A percentile compares a stretch with the other conserved stretches of the same genome.
These are phyloP conservation scores for Drosophila austrosaltans DNA, from an alignment of 2,888 invertebrate genomes.

Conservation along the genomic window DNA sequence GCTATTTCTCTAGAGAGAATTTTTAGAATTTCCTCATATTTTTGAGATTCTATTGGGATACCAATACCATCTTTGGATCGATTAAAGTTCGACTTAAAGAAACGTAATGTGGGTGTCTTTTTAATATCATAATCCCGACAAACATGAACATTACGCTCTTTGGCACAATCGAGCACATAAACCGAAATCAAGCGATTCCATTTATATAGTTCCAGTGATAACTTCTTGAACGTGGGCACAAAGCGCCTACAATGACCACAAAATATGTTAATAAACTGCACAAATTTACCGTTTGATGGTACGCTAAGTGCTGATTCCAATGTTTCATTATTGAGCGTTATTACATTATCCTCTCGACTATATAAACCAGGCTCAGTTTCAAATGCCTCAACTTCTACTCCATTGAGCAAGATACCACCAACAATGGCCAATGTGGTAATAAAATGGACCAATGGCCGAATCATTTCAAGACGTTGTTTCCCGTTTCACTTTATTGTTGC, in stretches of 20 bases:
- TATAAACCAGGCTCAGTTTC: constrained; percentile 49
- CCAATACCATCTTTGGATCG: constrained; percentile 5
- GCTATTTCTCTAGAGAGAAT: not conserved
- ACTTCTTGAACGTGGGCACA: constrained; percentile 86
- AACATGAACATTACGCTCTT: constrained; percentile 44
- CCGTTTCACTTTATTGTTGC: constrained; percentile 52
- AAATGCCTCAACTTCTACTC: not conserved
- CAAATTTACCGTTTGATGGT: constrained; percentile 37
- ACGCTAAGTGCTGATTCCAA: constrained; percentile 23
- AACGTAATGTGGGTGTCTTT: constrained; percentile 44
- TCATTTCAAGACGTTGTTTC: constrained; percentile 43
- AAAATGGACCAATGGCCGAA: constrained; percentile 33
- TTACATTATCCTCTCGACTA: constrained; percentile 48
- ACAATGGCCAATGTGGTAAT: constrained; percentile 21
- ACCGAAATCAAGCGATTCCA: constrained; percentile 48
- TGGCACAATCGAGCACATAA: constrained; percentile 58
- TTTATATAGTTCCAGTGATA: constrained; percentile 33
- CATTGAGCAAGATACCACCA: not conserved
- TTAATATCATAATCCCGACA: constrained; percentile 50
- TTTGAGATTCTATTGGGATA: not conserved
- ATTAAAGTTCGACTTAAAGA: constrained; percentile 27
- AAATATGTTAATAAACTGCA: constrained; percentile 97
- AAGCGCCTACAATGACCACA: constrained; percentile 96
- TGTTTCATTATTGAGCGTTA: constrained; percentile 33
- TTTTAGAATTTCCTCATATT: not conserved